Evolutionary conservation across 2,113 vertebrate species (phyloP).

Genomic region (Artemisiospiza belli): DNA sequence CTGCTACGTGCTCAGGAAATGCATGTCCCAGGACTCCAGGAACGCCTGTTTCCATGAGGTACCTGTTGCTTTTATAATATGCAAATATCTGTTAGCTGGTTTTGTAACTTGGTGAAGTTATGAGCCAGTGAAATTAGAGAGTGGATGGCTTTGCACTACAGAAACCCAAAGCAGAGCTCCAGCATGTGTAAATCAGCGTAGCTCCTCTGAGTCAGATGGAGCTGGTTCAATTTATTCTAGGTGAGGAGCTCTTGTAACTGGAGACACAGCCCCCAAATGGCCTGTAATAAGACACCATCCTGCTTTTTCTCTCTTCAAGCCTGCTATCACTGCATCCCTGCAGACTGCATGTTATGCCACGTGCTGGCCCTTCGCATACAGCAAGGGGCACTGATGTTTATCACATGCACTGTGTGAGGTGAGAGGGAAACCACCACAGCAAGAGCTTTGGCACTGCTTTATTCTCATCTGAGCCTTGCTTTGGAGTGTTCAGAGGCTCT

Average conservation of each 20-base stretch:
- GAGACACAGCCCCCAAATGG: background rate
- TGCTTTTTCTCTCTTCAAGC: background rate
- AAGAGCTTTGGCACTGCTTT: background rate
- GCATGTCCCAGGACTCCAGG: background rate
- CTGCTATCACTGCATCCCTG: background rate
- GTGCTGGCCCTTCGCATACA: background rate
- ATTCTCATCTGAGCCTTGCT: background rate
- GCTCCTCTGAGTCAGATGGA: background rate
- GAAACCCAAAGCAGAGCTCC: background rate
- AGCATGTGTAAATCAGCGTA: background rate
- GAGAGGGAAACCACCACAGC: background rate
- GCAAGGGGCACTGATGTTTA: background rate
- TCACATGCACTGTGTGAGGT: fast-evolving
- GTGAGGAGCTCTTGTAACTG: background rate
- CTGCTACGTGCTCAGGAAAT: background rate
- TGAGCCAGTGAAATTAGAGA: background rate
- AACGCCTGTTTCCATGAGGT: background rate
- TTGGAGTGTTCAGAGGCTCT: background rate
- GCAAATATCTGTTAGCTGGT: background rate
- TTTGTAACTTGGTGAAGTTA: background rate
- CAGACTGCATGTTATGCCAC: background rate
- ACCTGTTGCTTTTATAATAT: background rate
- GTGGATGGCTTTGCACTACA: background rate
- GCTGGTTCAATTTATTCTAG: background rate
- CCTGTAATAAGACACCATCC: background rate